A percentile compares a stretch with the other conserved stretches of the same genome.
phyloP scores from a whole-genome alignment of 2,113 vertebrate genomes.

The Takifugu flavidus region DNA sequence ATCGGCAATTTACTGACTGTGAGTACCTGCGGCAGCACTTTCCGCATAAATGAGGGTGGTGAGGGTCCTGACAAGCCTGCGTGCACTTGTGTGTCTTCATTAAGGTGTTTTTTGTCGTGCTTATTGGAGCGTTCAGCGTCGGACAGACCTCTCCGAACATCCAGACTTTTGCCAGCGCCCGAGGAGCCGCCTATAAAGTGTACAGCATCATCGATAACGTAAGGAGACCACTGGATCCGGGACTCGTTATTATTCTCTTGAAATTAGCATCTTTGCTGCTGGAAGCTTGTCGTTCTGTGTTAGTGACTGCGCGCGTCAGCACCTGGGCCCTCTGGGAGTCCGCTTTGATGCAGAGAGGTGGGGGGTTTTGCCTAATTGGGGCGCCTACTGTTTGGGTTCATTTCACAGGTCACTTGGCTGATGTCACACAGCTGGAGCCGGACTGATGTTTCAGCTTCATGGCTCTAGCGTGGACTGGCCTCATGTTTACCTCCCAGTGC shows the following conservation, averaged over 20 bases:
- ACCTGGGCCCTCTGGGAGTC: neutral
- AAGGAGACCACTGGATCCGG: neutral
- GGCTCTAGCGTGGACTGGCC: too few relatives aligned
- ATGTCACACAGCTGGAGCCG: too few relatives aligned
- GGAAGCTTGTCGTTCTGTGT: neutral
- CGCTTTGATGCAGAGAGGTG: neutral
- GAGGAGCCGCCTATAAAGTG: conserved; percentile 86
- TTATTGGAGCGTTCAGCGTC: conserved; percentile 86
- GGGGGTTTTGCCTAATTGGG: neutral
- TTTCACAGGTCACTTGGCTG: neutral
- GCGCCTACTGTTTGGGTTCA: neutral
- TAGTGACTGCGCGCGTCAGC: neutral
- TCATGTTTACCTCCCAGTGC: too few relatives aligned
- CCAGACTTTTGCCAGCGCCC: conserved; percentile 85
- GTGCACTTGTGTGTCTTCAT: conserved; percentile 14
- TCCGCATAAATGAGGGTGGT: neutral
- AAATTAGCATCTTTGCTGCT: neutral
- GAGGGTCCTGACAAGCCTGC: neutral
- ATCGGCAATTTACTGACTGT: conserved; percentile 87
- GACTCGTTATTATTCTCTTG: neutral
- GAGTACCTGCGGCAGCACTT: conserved; percentile 59
- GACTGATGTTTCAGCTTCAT: too few relatives aligned
- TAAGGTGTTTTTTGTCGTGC: conserved; percentile 89
- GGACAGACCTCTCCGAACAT: conserved; percentile 90
- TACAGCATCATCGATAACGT: conserved; percentile 89